Conservation (phyloP, 2,113 vertebrate species). For the Plecturocebus donacophilus region DNA sequence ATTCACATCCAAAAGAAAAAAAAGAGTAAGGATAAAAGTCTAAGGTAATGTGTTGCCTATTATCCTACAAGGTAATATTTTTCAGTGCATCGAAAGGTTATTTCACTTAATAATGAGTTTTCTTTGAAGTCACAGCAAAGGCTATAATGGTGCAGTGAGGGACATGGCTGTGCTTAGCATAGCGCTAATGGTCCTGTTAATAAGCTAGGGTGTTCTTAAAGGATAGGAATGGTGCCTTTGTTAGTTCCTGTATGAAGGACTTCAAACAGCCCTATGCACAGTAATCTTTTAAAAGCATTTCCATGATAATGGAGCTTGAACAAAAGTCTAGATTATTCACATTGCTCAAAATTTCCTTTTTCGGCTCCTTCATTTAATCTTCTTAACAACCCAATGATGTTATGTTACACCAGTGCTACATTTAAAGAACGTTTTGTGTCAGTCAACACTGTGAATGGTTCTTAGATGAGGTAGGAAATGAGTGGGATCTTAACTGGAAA, state of each 20-base stretch:
- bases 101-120: not conserved
- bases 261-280: not conserved
- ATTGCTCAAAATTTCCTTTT: not conserved
- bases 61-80: not conserved
- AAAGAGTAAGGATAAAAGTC: not conserved
- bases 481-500: not conserved
- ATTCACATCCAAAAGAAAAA: not conserved
- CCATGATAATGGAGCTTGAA: not conserved
- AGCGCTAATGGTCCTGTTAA: not conserved
- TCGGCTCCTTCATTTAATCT: not conserved
- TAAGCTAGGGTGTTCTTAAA: not conserved
- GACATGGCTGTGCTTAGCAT: not conserved
- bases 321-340: not conserved
- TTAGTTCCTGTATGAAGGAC: not conserved
- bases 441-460: not conserved
- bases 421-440: not conserved
- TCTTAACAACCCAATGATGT: not conserved
- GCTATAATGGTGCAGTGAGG: not conserved
- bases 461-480: not conserved
- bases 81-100: not conserved
- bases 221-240: not conserved
- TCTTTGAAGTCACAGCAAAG: constrained; percentile 24
- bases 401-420: not conserved
- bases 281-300: not conserved
- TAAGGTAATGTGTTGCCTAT: not conserved